phyloP scores from a whole-genome alignment of 2,888 invertebrate genomes.

The Drosophila ezoana region DNA sequence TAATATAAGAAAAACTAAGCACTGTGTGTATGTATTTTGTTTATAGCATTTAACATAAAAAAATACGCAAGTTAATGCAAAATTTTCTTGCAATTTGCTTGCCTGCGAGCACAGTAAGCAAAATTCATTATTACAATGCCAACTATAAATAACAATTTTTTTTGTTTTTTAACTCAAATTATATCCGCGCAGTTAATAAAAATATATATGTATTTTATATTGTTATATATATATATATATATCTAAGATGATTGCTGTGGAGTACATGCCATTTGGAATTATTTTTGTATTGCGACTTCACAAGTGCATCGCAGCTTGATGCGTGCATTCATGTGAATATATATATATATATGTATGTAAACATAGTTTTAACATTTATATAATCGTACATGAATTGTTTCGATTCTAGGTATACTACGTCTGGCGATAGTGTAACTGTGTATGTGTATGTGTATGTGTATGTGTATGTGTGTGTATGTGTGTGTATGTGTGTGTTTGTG shows the following conservation, averaged over 20 bases:
- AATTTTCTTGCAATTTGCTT: conserved; percentile 14
- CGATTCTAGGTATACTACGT: conserved; percentile 48
- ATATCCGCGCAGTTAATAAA: conserved; percentile 24
- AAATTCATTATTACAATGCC: conserved; percentile 3
- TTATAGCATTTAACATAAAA: conserved; percentile 39
- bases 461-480: conserved; percentile 5
- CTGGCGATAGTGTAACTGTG: conserved; percentile 28
- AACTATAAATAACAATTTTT: conserved; percentile 20
- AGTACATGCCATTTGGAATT: conserved; percentile 45
- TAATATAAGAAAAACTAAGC: not conserved
- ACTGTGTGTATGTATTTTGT: conserved; percentile 26
- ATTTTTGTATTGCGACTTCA: conserved; percentile 24
- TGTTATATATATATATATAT: conserved; percentile 14
- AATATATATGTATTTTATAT: conserved; percentile 26
- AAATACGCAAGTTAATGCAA: conserved; percentile 16
- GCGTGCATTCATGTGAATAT: conserved; percentile 9
- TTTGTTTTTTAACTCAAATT: conserved; percentile 2
- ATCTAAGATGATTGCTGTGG: conserved; percentile 48
- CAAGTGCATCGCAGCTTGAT: conserved; percentile 18
- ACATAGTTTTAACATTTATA: conserved; percentile 45
- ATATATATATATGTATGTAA: conserved; percentile 15
- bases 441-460: conserved; percentile 1
- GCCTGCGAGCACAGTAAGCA: not conserved
- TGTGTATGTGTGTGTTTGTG: conserved; percentile 5
- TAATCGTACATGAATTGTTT: conserved; percentile 37